A percentile compares a stretch with the other conserved stretches of the same genome.
phyloP scores from a whole-genome alignment of 2,113 vertebrate species.

The Papio anubis region DNA sequence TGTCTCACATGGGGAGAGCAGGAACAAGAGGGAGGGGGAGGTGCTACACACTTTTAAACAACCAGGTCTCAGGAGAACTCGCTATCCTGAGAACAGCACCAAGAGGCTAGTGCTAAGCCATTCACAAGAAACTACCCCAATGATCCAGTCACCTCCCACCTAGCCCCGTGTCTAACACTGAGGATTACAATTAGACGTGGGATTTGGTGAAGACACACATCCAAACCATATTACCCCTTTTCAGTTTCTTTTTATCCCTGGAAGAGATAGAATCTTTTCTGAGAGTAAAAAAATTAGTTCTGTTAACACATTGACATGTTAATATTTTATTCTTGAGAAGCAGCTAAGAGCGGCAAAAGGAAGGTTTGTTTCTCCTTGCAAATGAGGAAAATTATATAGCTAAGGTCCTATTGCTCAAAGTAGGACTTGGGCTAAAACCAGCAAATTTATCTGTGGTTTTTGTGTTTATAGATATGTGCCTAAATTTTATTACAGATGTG shows the following conservation, averaged over 20 bases:
- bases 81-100: too few species aligned
- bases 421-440: not conserved
- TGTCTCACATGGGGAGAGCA: too few species aligned
- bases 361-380: not conserved
- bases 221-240: not conserved
- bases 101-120: too few species aligned
- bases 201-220: too few species aligned
- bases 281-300: not conserved
- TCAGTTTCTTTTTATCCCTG: not conserved
- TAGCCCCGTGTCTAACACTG: too few species aligned
- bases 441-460: not conserved
- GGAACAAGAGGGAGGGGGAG: too few species aligned
- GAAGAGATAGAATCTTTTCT: not conserved
- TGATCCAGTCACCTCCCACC: too few species aligned
- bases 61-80: too few species aligned
- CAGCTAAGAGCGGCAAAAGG: not conserved
- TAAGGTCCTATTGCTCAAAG: not conserved
- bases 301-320: not conserved
- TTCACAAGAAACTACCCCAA: too few species aligned
- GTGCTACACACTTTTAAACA: too few species aligned
- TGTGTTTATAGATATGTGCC: not conserved
- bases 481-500: not conserved
- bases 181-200: too few species aligned
- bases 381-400: not conserved
- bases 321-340: not conserved